A percentile compares a stretch with the other conserved stretches of the same genome.
Evolutionary conservation across 2,113 vertebrate species (phyloP).

Genomic region (Talpa occidentalis): DNA sequence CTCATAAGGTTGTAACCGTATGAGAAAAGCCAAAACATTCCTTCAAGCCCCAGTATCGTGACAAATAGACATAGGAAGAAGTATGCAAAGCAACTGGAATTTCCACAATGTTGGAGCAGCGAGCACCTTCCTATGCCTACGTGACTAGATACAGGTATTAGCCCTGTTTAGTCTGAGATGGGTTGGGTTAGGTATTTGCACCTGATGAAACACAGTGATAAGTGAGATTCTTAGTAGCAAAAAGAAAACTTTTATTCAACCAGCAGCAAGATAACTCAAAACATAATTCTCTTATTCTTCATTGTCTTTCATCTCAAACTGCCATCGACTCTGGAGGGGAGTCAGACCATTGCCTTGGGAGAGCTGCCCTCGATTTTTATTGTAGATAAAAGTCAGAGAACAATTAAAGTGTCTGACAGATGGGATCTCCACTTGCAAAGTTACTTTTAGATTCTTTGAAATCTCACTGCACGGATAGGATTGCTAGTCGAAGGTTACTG

Average conservation of each 20-base stretch:
- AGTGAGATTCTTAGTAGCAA: slow-evolving; percentile 89
- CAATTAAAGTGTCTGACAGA: slow-evolving; percentile 24
- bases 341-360: slow-evolving; percentile 36
- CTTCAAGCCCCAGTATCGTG: slow-evolving; percentile 88
- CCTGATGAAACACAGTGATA: slow-evolving; percentile 92
- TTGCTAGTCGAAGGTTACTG: not conserved
- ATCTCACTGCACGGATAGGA: not conserved
- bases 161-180: slow-evolving; percentile 89
- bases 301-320: slow-evolving; percentile 47
- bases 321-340: slow-evolving; percentile 66
- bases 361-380: slow-evolving; percentile 42
- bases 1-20: slow-evolving; percentile 84
- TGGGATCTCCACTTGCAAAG: not conserved
- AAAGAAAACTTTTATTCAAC: slow-evolving; percentile 84
- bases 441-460: slow-evolving; percentile 57
- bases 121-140: slow-evolving; percentile 88
- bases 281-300: slow-evolving; percentile 74
- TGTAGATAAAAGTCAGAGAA: slow-evolving; percentile 41
- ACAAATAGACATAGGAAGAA: slow-evolving; percentile 91
- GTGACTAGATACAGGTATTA: slow-evolving; percentile 88
- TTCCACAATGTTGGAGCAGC: slow-evolving; percentile 62
- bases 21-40: slow-evolving; percentile 91
- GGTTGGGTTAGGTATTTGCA: slow-evolving; percentile 87
- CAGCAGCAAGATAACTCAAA: slow-evolving; percentile 87
- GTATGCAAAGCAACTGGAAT: slow-evolving; percentile 71